Conservation (phyloP, 2,797 vertebrate species). For the Aldrovandia affinis region DNA sequence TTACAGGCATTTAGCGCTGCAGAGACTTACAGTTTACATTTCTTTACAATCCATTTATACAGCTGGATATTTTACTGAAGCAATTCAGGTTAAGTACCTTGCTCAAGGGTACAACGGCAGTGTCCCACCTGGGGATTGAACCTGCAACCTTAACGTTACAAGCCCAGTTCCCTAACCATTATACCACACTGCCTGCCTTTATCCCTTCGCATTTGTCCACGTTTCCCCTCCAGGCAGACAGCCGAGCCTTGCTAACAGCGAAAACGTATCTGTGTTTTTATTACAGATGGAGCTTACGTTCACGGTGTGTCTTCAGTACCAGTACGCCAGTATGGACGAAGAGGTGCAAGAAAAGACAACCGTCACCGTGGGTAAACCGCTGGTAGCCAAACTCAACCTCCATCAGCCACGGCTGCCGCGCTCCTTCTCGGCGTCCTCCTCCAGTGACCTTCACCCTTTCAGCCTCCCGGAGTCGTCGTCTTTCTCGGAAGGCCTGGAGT, state of each 20-base stretch:
- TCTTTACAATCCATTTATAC: too few relatives aligned
- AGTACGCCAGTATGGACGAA: slow-evolving; percentile 77
- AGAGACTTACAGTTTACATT: too few relatives aligned
- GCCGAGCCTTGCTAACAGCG: neutral
- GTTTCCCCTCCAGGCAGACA: neutral
- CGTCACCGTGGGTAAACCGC: slow-evolving; percentile 79
- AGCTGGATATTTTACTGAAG: too few relatives aligned
- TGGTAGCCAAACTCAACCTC: slow-evolving; percentile 87
- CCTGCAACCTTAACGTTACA: too few relatives aligned
- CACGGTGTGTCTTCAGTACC: slow-evolving; percentile 80
- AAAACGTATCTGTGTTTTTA: slow-evolving; percentile 26
- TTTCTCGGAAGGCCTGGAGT: slow-evolving; percentile 45
- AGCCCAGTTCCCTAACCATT: too few relatives aligned
- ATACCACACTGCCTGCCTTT: too few relatives aligned
- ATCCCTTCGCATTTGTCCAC: neutral
- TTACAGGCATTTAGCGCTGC: too few relatives aligned
- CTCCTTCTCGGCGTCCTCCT: slow-evolving; percentile 41
- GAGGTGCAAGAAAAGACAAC: slow-evolving; percentile 73
- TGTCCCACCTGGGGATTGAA: too few relatives aligned
- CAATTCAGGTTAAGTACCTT: too few relatives aligned
- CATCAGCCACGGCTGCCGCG: slow-evolving; percentile 54
- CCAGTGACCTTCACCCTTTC: slow-evolving; percentile 53
- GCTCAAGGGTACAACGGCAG: too few relatives aligned
- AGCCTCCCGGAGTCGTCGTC: slow-evolving; percentile 50
- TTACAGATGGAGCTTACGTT: slow-evolving; percentile 79